phyloP scores from a whole-genome alignment of 2,888 invertebrate genomes.

The Ptychoptera contaminata region DNA sequence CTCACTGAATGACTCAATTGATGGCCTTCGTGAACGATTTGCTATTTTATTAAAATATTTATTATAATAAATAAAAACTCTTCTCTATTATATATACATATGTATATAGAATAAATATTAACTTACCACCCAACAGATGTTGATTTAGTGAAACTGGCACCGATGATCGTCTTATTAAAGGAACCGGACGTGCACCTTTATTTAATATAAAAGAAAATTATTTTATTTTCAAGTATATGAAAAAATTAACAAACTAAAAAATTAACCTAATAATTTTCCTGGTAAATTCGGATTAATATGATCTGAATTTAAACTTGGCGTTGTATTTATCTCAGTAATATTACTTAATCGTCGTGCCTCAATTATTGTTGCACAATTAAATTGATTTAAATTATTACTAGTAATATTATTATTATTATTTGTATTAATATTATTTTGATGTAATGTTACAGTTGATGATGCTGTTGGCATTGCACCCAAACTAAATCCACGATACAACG shows the following conservation, averaged over 20 bases:
- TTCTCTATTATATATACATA: no score
- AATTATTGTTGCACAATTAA: no score
- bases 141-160: slow-evolving; percentile 10
- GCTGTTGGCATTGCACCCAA: no score
- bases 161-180: slow-evolving; percentile 11
- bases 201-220: no score
- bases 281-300: not conserved
- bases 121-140: slow-evolving; percentile 5
- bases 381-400: not conserved
- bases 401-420: not conserved
- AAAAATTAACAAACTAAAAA: not conserved
- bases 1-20: slow-evolving; percentile 17
- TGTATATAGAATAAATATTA: not conserved
- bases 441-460: not conserved
- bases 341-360: no score
- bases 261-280: not conserved
- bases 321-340: no score
- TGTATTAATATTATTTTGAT: no score
- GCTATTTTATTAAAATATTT: not conserved
- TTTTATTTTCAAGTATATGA: no score
- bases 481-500: no score
- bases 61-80: not conserved
- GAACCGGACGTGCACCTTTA: slow-evolving; percentile 10
- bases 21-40: slow-evolving; percentile 15
- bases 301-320: not conserved